Percentiles rank a stretch among this genome's conserved stretches.
Evolutionary conservation across 2,888 invertebrate species (phyloP).

Genomic region (Sinotaia quadrata): DNA sequence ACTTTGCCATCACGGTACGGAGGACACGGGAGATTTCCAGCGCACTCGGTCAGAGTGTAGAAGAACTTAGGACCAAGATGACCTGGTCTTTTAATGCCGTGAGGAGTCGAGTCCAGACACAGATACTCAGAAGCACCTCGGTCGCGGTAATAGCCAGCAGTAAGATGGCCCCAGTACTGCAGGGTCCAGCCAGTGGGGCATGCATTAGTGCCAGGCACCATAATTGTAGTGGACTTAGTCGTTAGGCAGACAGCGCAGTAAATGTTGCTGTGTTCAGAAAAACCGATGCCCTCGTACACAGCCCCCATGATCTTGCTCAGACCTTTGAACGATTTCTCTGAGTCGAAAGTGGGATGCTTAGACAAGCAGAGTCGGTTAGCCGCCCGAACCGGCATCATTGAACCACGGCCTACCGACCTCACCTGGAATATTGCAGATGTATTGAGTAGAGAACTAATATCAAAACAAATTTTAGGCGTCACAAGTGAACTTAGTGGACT

Average conservation of each 20-base stretch:
- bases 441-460: too few species aligned
- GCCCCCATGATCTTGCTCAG: constrained; percentile 16
- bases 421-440: too few species aligned
- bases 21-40: constrained; percentile 7
- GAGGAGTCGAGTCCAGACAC: constrained; percentile 2
- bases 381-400: too few species aligned
- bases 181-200: neutral
- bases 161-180: constrained; percentile 17
- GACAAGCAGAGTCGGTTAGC: too few species aligned
- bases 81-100: neutral
- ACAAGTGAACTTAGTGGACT: too few species aligned
- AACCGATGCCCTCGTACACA: constrained; percentile 22
- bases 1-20: neutral
- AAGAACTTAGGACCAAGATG: constrained; percentile 5
- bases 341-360: too few species aligned
- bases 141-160: constrained; percentile 8
- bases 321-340: too few species aligned
- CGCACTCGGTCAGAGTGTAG: constrained; percentile 5
- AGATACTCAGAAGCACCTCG: constrained; percentile 12
- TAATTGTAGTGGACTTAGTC: constrained; percentile 10
- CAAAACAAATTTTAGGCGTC: too few species aligned
- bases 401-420: too few species aligned
- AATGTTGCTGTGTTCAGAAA: constrained; percentile 12
- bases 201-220: constrained; percentile 20
- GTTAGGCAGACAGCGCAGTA: constrained; percentile 5